These are phyloP conservation scores for Nomia melanderi DNA, from an alignment of 1,140 invertebrate genomes.

Conservation along the genomic window DNA sequence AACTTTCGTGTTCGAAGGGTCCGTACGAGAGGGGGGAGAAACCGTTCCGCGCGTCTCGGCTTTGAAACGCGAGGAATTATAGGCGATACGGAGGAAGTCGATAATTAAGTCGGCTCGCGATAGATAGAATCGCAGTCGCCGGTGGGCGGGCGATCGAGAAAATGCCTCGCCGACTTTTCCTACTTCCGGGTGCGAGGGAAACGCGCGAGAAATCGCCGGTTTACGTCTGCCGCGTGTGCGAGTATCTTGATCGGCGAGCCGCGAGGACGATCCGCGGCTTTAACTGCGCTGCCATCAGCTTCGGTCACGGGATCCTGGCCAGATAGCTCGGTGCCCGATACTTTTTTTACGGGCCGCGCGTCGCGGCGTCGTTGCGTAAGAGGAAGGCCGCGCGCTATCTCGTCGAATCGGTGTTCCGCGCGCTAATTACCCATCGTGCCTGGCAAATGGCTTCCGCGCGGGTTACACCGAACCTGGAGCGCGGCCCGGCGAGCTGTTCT, in stretches of 20 bases:
- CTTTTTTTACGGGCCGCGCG: constrained; percentile 46
- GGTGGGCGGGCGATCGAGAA: background rate
- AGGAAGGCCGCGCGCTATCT: constrained; percentile 63
- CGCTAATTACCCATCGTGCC: constrained; percentile 64
- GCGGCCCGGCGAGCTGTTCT: constrained; percentile 6
- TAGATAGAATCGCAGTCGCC: constrained; percentile 12
- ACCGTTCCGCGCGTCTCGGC: background rate
- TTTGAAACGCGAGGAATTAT: background rate
- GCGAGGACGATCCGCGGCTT: constrained; percentile 26
- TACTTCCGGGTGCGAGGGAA: constrained; percentile 43
- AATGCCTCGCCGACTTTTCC: constrained; percentile 28
- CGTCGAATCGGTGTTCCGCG: constrained; percentile 59
- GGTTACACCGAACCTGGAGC: constrained; percentile 45
- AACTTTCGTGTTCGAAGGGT: too few species aligned
- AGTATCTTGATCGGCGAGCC: constrained; percentile 42
- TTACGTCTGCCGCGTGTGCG: background rate
- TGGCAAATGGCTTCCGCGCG: constrained; percentile 68
- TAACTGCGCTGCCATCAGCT: too few species aligned
- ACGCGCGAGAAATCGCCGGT: constrained; percentile 25
- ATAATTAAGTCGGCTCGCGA: constrained; percentile 13
- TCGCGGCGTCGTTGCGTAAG: constrained; percentile 55
- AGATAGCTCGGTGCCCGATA: constrained; percentile 58
- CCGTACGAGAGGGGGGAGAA: too few species aligned
- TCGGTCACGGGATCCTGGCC: constrained; percentile 34
- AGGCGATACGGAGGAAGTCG: constrained; percentile 2